Evolutionary conservation across 2,797 vertebrate species (phyloP), one percentile per base, ranked within the genome.

Genomic region (Scomberomorus guttatus): DNA sequence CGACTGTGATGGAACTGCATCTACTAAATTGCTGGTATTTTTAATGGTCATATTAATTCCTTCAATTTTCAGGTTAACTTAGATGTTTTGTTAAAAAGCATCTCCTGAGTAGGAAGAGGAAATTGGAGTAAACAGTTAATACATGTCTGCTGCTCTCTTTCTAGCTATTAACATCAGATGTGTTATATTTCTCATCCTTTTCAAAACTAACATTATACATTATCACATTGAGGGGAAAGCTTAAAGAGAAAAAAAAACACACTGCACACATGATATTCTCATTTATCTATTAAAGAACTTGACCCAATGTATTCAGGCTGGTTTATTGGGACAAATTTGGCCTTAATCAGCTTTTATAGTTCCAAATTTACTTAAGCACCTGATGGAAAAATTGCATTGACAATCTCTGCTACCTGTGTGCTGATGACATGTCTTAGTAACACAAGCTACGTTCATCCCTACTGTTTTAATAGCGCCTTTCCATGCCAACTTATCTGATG

Each of bases 361-460:
- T 72, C 56, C 54, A 65, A 15, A 86, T 78, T 18, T 73, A 50
- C 46, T 68, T 12, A 20, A 50, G 76, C 82, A 83, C 78, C 59
- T 74, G 51, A 77, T 82, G 50, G 73, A 72, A 66, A 72, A 72
- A 72, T 15, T 51, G 61, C 46, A 85, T 79, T 9, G 34, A 75
- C 62, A 77, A 75, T 75, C 63, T 57, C 54, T 82, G 72, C 66
- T 77, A 89, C 85, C 87, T 90, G 78, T 88, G 75, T 78, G 89
- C 90, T 95, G 94, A 95, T 94, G 95, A 94, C 94, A 94, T 87
- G 89, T 90, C 84, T 82, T 83, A 63, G 94, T 93, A 95, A 94
- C 71, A 92, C 81, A 75, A 80, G 74, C 85, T 81, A 77, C 37
- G 39, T 87, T 91, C 80, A 85, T 84, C 83, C 83, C 78, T 50